These are phyloP conservation scores for Rousettus madagascariensis DNA, from an alignment of 2,797 vertebrate species.

Conservation along the genomic window DNA sequence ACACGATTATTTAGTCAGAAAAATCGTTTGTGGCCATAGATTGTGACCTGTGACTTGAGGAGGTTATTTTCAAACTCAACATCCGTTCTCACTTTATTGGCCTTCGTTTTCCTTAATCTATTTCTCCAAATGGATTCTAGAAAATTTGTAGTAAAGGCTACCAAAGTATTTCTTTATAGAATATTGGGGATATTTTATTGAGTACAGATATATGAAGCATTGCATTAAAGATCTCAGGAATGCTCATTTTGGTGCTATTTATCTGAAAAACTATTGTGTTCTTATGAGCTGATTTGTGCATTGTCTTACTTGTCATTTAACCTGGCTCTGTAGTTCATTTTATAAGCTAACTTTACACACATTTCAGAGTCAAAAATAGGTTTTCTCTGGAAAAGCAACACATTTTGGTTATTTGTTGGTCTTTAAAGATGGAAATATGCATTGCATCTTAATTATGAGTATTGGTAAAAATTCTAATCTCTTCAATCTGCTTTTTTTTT, in stretches of 20 bases:
- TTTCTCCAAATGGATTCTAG: slow-evolving; percentile 8
- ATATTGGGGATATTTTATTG: background rate
- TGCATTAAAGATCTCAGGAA: background rate
- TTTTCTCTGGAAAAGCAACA: slow-evolving; percentile 36
- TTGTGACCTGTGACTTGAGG: background rate
- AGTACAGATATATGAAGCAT: background rate
- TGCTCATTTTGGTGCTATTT: slow-evolving; percentile 18
- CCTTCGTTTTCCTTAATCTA: background rate
- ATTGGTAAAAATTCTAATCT: slow-evolving; percentile 60
- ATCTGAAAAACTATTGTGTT: background rate
- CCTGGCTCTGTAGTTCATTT: slow-evolving; percentile 16
- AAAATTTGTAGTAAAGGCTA: background rate
- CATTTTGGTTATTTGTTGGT: slow-evolving; percentile 26
- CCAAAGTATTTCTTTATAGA: background rate
- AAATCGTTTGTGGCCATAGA: background rate
- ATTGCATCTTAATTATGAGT: slow-evolving; percentile 58
- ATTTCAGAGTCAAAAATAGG: slow-evolving; percentile 26
- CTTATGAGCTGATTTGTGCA: background rate
- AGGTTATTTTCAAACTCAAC: background rate
- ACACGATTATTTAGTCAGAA: background rate
- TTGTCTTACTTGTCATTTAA: slow-evolving; percentile 34
- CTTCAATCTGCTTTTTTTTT: slow-evolving; percentile 38
- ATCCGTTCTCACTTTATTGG: background rate
- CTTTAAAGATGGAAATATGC: slow-evolving; percentile 49
- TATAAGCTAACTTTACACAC: slow-evolving; percentile 35